A percentile compares a stretch with the other conserved stretches of the same genome.
phyloP scores from a whole-genome alignment of 2,888 invertebrate species.

The Lypha dubia region DNA sequence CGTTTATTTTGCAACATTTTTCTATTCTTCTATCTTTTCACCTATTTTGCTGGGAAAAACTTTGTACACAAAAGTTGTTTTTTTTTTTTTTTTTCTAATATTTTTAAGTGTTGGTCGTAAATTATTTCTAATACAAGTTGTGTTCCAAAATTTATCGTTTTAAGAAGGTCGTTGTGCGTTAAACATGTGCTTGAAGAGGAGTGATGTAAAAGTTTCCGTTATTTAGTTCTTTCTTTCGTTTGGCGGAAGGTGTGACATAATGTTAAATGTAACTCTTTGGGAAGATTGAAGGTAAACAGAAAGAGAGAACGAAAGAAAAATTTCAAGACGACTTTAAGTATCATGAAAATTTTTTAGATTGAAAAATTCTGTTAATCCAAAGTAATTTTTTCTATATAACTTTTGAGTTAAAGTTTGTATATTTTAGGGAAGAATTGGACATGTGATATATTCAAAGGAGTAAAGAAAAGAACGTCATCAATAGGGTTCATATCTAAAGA shows the following conservation, averaged over 20 bases:
- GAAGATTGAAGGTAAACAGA: not conserved
- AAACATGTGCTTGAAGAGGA: conserved; percentile 61
- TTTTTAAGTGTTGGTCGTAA: conserved; percentile 57
- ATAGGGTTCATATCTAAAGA: no score
- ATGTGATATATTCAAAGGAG: no score
- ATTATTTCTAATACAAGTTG: conserved; percentile 69
- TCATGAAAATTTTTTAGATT: conserved; percentile 28
- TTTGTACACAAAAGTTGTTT: conserved; percentile 6
- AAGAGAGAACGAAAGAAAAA: conserved; percentile 3
- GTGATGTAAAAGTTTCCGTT: conserved; percentile 32
- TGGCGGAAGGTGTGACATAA: conserved; percentile 65
- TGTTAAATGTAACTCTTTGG: conserved; percentile 29
- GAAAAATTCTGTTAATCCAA: not conserved
- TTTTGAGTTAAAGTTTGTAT: no score
- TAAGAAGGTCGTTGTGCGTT: conserved; percentile 62
- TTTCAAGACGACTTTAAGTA: conserved; percentile 41
- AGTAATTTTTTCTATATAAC: no score
- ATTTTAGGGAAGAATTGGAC: no score
- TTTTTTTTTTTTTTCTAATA: conserved; percentile 3
- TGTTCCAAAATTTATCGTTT: conserved; percentile 68
- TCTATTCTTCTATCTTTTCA: conserved; percentile 9
- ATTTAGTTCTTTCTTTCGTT: conserved; percentile 14
- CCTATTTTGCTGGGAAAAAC: not conserved
- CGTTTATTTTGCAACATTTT: conserved; percentile 6
- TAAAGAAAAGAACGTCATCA: no score